A percentile compares a stretch with the other conserved stretches of the same genome.
These are phyloP conservation scores for Lycia hirtaria DNA, from an alignment of 2,888 invertebrate species.

Conservation along the genomic window DNA sequence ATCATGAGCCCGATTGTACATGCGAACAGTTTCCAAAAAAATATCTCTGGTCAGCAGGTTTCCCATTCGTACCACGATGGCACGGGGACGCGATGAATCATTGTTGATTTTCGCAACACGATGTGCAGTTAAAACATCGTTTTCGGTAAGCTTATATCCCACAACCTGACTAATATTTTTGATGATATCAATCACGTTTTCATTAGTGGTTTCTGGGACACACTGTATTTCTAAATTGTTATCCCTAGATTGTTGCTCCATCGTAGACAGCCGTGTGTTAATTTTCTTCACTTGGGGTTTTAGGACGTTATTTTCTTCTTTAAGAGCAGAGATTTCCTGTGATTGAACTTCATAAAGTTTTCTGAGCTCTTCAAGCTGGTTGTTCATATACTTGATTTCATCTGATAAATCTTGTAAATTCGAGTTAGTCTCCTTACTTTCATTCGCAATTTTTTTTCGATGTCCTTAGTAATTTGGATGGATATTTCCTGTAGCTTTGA, in stretches of 20 bases:
- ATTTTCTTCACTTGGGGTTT: background rate
- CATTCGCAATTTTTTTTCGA: conserved; percentile 2
- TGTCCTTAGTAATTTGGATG: background rate
- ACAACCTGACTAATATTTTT: background rate
- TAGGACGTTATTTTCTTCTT: background rate
- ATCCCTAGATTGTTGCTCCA: background rate
- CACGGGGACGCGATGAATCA: background rate
- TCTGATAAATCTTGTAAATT: background rate
- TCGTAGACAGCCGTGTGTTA: background rate
- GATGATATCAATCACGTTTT: background rate
- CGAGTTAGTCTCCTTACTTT: background rate
- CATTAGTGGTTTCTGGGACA: background rate
- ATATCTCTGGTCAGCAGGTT: background rate
- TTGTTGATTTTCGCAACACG: background rate
- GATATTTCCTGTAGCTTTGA: background rate
- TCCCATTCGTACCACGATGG: background rate
- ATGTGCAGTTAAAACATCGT: background rate
- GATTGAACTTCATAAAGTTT: background rate
- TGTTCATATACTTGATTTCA: background rate
- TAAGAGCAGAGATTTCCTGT: background rate
- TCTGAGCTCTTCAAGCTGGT: background rate
- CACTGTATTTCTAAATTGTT: conserved; percentile 1
- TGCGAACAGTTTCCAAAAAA: background rate
- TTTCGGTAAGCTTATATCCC: background rate
- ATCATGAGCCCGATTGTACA: background rate